Conservation (phyloP, 2,113 vertebrate genomes). For the Ovibos moschatus region DNA sequence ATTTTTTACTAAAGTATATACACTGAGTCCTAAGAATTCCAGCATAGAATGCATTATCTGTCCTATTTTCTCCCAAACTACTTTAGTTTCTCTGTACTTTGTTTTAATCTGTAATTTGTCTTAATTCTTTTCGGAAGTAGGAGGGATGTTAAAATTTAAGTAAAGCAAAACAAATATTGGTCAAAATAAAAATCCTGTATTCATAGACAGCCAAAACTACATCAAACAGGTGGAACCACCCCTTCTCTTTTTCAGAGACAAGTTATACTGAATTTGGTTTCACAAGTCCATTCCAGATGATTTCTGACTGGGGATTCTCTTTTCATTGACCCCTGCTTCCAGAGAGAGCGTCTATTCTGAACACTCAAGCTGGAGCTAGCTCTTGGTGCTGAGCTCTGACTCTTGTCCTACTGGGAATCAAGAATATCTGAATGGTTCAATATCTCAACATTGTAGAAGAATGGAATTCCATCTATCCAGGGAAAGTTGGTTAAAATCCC, state of each 20-base stretch:
- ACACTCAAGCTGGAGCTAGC: too few species aligned
- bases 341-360: neutral
- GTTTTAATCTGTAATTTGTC: neutral
- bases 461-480: neutral
- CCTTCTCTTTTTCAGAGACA: neutral
- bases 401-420: neutral
- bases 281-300: neutral
- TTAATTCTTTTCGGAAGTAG: neutral
- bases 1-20: neutral
- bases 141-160: conserved; percentile 4
- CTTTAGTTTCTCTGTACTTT: neutral
- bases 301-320: neutral
- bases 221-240: neutral
- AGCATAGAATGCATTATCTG: neutral
- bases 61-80: neutral
- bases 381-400: neutral
- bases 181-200: neutral
- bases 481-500: neutral
- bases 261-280: neutral
- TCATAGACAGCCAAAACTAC: neutral
- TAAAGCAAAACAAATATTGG: neutral
- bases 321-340: neutral
- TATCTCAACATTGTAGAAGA: neutral
- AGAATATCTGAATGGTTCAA: neutral
- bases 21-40: neutral